Conservation (phyloP, 2,888 invertebrate genomes). For the Boloria euphrosyne region DNA sequence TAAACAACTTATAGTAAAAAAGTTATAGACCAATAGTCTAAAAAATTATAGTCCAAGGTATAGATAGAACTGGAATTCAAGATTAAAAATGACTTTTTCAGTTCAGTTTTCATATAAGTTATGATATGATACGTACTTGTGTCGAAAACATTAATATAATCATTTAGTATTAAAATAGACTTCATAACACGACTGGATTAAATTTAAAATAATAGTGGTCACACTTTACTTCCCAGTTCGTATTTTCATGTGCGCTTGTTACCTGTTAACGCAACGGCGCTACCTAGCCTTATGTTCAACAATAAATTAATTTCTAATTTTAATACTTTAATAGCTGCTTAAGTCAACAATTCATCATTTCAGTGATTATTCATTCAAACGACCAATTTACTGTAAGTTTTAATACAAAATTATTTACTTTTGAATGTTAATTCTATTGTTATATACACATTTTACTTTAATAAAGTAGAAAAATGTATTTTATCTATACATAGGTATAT, state of each 20-base stretch:
- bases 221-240: neutral
- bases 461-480: no score
- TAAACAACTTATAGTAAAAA: no score
- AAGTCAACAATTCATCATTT: no score
- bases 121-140: constrained; percentile 2
- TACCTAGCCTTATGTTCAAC: neutral
- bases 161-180: no score
- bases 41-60: constrained; percentile 11
- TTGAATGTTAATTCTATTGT: no score
- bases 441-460: no score
- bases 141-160: neutral
- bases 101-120: neutral
- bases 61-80: neutral
- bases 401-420: no score
- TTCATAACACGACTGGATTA: neutral
- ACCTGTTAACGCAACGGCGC: neutral
- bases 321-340: constrained; percentile 8
- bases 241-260: neutral
- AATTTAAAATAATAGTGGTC: neutral
- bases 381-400: no score
- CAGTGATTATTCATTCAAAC: no score
- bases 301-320: constrained; percentile 11
- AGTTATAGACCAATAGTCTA: no score
- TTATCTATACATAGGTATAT: no score
- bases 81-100: neutral